These are phyloP conservation scores for Neodiprion fabricii DNA, from an alignment of 1,140 invertebrate species.

Conservation along the genomic window DNA sequence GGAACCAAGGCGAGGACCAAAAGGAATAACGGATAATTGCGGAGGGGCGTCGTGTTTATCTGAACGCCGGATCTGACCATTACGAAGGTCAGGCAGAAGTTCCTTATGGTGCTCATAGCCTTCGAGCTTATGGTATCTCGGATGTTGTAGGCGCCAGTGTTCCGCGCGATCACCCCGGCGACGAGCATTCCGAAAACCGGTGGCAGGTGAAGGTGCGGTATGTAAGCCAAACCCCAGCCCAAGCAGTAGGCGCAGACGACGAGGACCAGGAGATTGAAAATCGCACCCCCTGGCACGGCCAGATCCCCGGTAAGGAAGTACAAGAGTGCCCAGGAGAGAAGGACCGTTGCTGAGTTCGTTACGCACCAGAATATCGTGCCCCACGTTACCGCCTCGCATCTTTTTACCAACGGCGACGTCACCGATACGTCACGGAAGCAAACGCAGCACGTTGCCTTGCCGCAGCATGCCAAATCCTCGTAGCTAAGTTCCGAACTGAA, in stretches of 20 bases:
- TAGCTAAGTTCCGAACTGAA: constrained; percentile 17
- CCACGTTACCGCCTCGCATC: constrained; percentile 37
- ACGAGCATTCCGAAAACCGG: constrained; percentile 56
- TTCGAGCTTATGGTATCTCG: constrained; percentile 38
- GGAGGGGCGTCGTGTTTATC: constrained; percentile 44
- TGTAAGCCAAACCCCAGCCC: constrained; percentile 44
- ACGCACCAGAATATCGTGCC: constrained; percentile 36
- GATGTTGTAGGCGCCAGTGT: constrained; percentile 46
- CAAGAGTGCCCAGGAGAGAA: constrained; percentile 37
- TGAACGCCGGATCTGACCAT: constrained; percentile 52
- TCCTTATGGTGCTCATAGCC: constrained; percentile 44
- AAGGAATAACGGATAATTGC: constrained; percentile 41
- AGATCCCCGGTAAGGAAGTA: constrained; percentile 43
- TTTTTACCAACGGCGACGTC: constrained; percentile 28
- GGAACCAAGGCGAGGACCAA: constrained; percentile 47
- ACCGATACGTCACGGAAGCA: constrained; percentile 40
- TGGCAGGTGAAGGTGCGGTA: constrained; percentile 50
- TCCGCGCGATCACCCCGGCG: constrained; percentile 52
- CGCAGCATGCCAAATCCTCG: constrained; percentile 43
- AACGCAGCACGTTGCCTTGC: constrained; percentile 41
- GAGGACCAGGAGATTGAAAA: constrained; percentile 45
- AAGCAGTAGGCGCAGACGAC: constrained; percentile 42
- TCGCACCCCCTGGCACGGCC: constrained; percentile 42
- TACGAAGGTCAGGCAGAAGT: constrained; percentile 51
- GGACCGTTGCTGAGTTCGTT: constrained; percentile 25